Evolutionary conservation across 2,888 invertebrate species (phyloP).

Genomic region (Acleris cristana): DNA sequence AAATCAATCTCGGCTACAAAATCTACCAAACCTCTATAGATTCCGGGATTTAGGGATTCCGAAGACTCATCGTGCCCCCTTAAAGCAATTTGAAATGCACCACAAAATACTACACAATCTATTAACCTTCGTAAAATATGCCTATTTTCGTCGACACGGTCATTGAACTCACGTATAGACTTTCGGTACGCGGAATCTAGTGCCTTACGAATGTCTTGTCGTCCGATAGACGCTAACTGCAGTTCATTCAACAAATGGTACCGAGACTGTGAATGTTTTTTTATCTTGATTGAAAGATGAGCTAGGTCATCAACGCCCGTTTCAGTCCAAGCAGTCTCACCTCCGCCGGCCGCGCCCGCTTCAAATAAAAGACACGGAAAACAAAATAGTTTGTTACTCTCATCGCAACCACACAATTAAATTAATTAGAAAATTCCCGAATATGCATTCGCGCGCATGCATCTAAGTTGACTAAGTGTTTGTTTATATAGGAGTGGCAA

Average conservation of each 20-base stretch:
- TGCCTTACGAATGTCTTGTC: slow-evolving; percentile 13
- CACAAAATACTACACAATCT: slow-evolving; percentile 12
- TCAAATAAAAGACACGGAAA: slow-evolving; percentile 5
- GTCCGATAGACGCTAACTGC: slow-evolving; percentile 9
- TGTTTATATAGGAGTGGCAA: background rate
- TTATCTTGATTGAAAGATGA: slow-evolving; percentile 2
- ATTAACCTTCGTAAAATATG: slow-evolving; percentile 6
- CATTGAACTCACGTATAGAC: background rate
- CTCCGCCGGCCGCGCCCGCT: slow-evolving; percentile 3
- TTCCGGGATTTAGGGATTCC: slow-evolving; percentile 15
- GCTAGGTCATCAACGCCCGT: slow-evolving; percentile 1
- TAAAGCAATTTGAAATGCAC: slow-evolving; percentile 7
- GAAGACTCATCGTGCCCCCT: slow-evolving; percentile 7
- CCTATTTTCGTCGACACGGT: background rate
- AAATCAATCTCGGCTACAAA: slow-evolving; percentile 13
- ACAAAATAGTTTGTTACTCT: background rate
- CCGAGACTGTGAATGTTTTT: slow-evolving; percentile 12
- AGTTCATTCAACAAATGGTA: slow-evolving; percentile 1
- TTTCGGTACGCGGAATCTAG: slow-evolving; percentile 5
- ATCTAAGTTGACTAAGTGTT: slow-evolving; percentile 1
- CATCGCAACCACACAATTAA: background rate
- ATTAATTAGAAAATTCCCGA: background rate
- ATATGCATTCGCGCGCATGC: background rate
- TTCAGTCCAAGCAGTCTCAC: slow-evolving; percentile 8
- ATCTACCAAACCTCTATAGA: slow-evolving; percentile 19